Percentiles rank a stretch among this genome's conserved stretches.
These are phyloP conservation scores for Diploptera punctata DNA, from an alignment of 2,888 invertebrate genomes.

Conservation along the genomic window DNA sequence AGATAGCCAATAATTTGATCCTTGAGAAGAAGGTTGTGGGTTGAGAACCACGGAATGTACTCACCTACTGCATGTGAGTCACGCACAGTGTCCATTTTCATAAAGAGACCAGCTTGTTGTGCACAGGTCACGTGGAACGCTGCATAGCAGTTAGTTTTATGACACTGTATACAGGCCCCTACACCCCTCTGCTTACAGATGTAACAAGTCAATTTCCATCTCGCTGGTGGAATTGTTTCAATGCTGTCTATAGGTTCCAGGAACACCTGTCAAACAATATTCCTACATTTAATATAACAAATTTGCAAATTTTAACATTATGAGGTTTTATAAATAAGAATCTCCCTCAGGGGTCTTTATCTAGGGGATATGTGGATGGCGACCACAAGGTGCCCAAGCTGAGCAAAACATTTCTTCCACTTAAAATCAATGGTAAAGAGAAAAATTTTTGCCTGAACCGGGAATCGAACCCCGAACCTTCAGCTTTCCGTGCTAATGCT, in stretches of 20 bases:
- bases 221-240: conserved; percentile 92
- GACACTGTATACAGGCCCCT: conserved; percentile 98
- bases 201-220: conserved; percentile 96
- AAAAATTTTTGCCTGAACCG: too few relatives aligned
- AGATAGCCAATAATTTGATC: too few relatives aligned
- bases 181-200: conserved; percentile 93
- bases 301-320: too few relatives aligned
- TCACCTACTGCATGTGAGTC: conserved; percentile 50
- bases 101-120: conserved; percentile 91
- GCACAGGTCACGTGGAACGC: conserved; percentile 99
- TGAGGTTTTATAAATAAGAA: too few relatives aligned
- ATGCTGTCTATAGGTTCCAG: conserved; percentile 98
- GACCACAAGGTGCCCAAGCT: too few relatives aligned
- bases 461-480: too few relatives aligned
- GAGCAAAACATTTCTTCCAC: too few relatives aligned
- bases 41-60: neutral
- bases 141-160: conserved; percentile 94
- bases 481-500: too few relatives aligned
- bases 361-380: too few relatives aligned
- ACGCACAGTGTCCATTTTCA: conserved; percentile 95
- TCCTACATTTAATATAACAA: too few relatives aligned
- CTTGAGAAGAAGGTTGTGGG: neutral
- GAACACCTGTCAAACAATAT: conserved; percentile 61
- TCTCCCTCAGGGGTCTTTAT: too few relatives aligned
- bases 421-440: too few relatives aligned